Base-by-base conservation (phyloP, 2,797 vertebrate species). In the Leontopithecus rosalia region DNA sequence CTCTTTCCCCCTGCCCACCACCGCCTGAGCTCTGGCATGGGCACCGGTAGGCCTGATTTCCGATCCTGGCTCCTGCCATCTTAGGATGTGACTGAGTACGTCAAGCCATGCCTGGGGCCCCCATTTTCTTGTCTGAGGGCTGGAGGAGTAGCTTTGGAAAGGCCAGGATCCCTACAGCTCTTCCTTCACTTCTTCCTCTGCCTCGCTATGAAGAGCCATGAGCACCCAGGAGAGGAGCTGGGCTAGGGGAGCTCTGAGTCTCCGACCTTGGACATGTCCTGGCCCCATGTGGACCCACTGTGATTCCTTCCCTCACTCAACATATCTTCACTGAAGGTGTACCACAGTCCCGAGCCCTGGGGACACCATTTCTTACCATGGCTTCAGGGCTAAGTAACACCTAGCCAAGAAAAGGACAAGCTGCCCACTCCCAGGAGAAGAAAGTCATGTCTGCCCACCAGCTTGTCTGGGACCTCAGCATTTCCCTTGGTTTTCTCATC, bases 11-110 rank as follows among this genome's bases (percentile, higher is more conserved):
- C 87, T 12, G 28, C 17, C 50, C 20, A 8, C 41, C 8, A 2
- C 72, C 1, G 20, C 46, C 48, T 7, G 26, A 79, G 50, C 67
- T 28, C 30, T 2, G 22, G 11, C 20, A 43, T n/a, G 33, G 11
- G 43, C 1, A 0, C 24, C 33, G 3, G 9, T 20, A 52, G 39
- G 22, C 67, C 50, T 0, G 13, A 2, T 8, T 13, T 41, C 57
- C 39, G 14, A 5, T 4, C 28, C 48, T 1, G 41, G 67, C 30
- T 1, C 14, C 48, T 43, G 4, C 72, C 5, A 1, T 58, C 33
- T 4, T 4, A 4, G 0, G 3, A 17, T 55, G 50, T 13, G 15
- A 84, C 77, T 13, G 1, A 7, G 10, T 12, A 1, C 1, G 30
- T 22, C 26, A 22, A 4, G 19, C 28, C 36, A 10, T 77, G 36